phyloP scores from a whole-genome alignment of 1,140 invertebrate species.

The Samia ricini region DNA sequence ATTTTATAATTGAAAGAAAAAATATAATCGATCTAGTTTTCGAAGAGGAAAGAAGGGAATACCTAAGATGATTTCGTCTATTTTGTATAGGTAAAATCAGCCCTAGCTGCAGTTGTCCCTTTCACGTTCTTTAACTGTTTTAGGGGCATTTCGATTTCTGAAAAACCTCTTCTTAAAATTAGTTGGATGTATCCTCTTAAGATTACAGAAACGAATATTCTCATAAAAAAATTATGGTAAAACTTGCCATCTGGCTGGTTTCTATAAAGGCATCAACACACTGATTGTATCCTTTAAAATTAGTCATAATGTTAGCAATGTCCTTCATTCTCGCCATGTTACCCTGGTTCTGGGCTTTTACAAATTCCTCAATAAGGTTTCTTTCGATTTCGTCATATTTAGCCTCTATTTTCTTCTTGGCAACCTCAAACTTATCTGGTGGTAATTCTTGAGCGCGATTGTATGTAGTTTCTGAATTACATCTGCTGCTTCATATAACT shows the following conservation, averaged over 20 bases:
- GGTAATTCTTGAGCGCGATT: slow-evolving; percentile 97
- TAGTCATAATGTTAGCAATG: slow-evolving; percentile 92
- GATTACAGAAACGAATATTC: background rate
- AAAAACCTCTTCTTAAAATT: too few species aligned
- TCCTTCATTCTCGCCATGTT: slow-evolving; percentile 95
- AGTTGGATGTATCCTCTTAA: too few species aligned
- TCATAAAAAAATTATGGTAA: background rate
- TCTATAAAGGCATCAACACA: slow-evolving; percentile 98
- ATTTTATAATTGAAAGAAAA: too few species aligned
- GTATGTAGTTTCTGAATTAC: slow-evolving; percentile 98
- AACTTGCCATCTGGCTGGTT: slow-evolving; percentile 92
- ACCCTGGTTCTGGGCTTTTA: slow-evolving; percentile 88
- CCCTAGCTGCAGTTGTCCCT: too few species aligned
- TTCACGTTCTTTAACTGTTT: too few species aligned
- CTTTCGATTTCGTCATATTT: slow-evolving; percentile 98
- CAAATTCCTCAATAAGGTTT: slow-evolving; percentile 96
- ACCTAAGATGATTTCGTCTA: too few species aligned
- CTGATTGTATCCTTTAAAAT: slow-evolving; percentile 97
- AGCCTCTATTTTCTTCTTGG: slow-evolving; percentile 92
- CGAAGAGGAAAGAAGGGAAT: too few species aligned
- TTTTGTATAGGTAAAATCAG: too few species aligned
- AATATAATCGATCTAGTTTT: too few species aligned
- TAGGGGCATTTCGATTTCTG: too few species aligned
- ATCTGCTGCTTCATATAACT: slow-evolving; percentile 98
- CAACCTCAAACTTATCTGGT: slow-evolving; percentile 90